Evolutionary conservation across 1,140 invertebrate genomes (phyloP).

Genomic region (Aphelenchoides fujianensis): DNA sequence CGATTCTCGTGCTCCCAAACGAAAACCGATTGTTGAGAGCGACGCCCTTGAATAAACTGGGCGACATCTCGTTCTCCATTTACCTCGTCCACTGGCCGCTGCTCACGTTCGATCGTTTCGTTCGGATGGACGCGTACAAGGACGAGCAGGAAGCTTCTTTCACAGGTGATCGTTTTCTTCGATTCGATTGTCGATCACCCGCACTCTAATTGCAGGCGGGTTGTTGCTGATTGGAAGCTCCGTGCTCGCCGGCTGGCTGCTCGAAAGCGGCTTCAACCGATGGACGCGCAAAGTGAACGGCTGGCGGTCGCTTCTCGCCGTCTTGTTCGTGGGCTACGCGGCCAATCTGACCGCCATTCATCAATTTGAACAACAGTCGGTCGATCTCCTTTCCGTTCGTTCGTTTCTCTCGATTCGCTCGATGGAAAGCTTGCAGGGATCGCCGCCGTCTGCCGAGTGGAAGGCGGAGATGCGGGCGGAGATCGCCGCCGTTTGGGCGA

Average conservation of each 20-base stretch:
- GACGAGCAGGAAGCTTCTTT: neutral
- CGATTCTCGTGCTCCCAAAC: neutral
- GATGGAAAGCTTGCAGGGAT: neutral
- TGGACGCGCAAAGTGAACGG: no score
- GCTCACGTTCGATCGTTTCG: neutral
- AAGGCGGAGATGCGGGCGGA: neutral
- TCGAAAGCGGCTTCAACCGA: neutral
- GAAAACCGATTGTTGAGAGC: neutral
- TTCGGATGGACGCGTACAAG: neutral
- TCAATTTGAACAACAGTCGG: neutral
- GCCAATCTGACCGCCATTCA: neutral
- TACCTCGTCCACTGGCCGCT: slow-evolving; percentile 6
- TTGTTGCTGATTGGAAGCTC: no score
- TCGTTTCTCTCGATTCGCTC: no score
- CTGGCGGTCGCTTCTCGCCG: neutral
- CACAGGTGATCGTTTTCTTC: neutral
- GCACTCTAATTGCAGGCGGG: no score
- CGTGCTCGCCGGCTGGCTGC: neutral
- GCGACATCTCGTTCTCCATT: neutral
- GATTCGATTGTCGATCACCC: no score
- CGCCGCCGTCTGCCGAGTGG: neutral
- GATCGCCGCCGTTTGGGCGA: neutral
- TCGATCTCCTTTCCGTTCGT: no score
- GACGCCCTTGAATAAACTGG: neutral
- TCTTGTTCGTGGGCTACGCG: neutral